Percentiles rank a stretch among this genome's conserved stretches.
phyloP scores from a whole-genome alignment of 2,797 vertebrate species.

The Parauchenoglanis ngamensis region DNA sequence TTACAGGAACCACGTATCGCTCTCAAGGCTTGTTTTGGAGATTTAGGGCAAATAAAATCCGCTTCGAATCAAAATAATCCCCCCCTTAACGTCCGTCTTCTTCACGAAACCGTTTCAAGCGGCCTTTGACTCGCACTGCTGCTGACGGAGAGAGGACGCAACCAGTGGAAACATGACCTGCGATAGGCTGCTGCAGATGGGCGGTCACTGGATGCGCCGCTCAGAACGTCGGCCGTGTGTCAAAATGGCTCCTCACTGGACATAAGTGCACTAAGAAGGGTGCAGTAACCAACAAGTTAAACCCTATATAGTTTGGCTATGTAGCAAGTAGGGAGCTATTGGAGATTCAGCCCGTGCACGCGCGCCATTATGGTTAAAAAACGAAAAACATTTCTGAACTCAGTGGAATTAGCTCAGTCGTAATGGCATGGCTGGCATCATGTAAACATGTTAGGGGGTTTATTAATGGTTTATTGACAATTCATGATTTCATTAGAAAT shows the following conservation, averaged over 20 bases:
- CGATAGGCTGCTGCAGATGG: slow-evolving; percentile 68
- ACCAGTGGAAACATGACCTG: slow-evolving; percentile 58
- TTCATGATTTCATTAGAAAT: background rate
- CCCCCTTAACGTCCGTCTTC: slow-evolving; percentile 66
- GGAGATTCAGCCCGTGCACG: slow-evolving; percentile 54
- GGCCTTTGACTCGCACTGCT: slow-evolving; percentile 75
- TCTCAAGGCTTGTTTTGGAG: slow-evolving; percentile 44
- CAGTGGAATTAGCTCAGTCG: slow-evolving; percentile 45
- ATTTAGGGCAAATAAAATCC: slow-evolving; percentile 67
- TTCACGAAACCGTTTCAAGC: slow-evolving; percentile 70
- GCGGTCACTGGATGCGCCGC: slow-evolving; percentile 59
- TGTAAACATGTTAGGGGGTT: background rate
- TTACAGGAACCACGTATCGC: background rate
- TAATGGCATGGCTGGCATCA: slow-evolving; percentile 51
- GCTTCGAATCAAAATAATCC: slow-evolving; percentile 71
- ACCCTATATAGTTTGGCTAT: background rate
- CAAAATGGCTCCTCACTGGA: background rate
- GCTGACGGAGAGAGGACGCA: slow-evolving; percentile 68
- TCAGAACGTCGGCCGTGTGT: background rate
- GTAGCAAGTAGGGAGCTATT: background rate
- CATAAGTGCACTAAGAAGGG: background rate
- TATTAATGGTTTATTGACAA: background rate
- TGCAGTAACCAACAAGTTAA: background rate
- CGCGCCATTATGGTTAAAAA: slow-evolving; percentile 74
- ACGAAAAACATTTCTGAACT: background rate